Evolutionary conservation across 2,113 vertebrate genomes (phyloP).

Genomic region (Nerophis ophidion): DNA sequence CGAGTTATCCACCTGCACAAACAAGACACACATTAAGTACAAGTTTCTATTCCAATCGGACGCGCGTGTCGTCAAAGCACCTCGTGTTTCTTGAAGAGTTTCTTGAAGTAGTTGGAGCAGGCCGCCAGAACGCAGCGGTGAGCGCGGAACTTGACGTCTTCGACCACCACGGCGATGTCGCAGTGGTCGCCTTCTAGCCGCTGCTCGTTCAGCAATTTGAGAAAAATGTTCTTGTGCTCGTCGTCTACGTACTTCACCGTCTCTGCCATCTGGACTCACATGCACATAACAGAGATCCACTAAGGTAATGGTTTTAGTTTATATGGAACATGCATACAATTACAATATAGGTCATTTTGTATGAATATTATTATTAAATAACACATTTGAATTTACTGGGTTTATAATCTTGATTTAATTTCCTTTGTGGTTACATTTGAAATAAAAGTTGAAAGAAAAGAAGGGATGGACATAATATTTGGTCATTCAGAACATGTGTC

Average conservation of each 20-base stretch:
- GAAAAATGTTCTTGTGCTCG: constrained; percentile 92
- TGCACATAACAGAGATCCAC: not conserved
- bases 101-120: constrained; percentile 98
- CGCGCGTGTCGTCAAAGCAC: constrained; percentile 9
- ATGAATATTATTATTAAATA: too few relatives aligned
- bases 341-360: too few relatives aligned
- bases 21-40: not conserved
- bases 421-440: too few relatives aligned
- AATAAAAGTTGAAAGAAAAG: too few relatives aligned
- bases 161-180: constrained; percentile 95
- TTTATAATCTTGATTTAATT: too few relatives aligned
- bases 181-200: constrained; percentile 94
- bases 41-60: too few relatives aligned
- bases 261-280: constrained; percentile 81
- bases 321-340: too few relatives aligned
- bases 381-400: too few relatives aligned
- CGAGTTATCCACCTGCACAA: constrained; percentile 81
- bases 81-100: constrained; percentile 96
- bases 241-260: constrained; percentile 96
- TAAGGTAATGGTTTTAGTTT: too few relatives aligned
- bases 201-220: constrained; percentile 94
- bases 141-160: constrained; percentile 94
- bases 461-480: too few relatives aligned
- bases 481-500: too few relatives aligned
- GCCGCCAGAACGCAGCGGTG: constrained; percentile 95